Conservation (phyloP, 2,113 vertebrate species). For the Trichomycterus rosablanca region DNA sequence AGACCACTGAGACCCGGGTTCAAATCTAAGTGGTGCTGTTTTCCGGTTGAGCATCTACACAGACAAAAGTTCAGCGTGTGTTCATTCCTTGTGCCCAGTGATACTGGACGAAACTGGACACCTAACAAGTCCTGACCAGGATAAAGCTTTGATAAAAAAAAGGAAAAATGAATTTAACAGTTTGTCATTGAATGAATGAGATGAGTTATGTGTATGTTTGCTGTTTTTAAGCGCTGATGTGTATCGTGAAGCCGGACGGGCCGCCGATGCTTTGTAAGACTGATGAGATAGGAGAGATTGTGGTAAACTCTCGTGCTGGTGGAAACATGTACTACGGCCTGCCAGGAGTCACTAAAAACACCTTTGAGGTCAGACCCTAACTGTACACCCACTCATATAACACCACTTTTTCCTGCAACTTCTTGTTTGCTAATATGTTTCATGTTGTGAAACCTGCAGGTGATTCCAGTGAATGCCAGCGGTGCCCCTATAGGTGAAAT, state of each 20-base stretch:
- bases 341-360: constrained; percentile 90
- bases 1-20: no score
- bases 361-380: constrained; percentile 79
- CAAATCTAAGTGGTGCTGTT: no score
- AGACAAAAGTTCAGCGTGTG: no score
- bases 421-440: constrained; percentile 4
- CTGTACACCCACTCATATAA: background rate
- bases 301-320: constrained; percentile 87
- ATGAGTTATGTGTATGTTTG: constrained; percentile 1
- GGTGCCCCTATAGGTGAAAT: constrained; percentile 87
- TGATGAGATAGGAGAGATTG: constrained; percentile 96
- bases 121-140: no score
- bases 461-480: constrained; percentile 82
- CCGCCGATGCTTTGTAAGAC: constrained; percentile 91
- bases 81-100: no score
- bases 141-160: no score
- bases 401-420: background rate
- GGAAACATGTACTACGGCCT: constrained; percentile 94
- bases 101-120: no score
- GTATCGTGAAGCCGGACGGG: constrained; percentile 88
- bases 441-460: constrained; percentile 62
- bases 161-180: no score
- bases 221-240: constrained; percentile 82
- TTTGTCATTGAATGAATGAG: no score
- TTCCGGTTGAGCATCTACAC: no score